Evolutionary conservation across 2,888 invertebrate species (phyloP).

Genomic region (Cyclophora punctaria): DNA sequence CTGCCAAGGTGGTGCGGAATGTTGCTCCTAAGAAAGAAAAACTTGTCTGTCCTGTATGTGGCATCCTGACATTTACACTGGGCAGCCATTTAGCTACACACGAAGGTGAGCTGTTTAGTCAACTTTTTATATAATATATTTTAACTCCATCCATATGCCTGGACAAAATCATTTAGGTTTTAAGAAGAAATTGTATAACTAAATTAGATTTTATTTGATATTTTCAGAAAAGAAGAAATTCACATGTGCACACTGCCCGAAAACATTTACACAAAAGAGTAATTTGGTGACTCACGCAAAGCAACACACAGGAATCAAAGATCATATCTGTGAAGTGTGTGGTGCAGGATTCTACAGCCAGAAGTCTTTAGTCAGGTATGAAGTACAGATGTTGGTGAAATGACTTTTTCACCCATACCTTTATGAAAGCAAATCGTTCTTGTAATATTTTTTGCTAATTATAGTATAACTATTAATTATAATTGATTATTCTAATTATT

Average conservation of each 20-base stretch:
- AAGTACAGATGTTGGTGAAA: background rate
- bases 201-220: too few relatives aligned
- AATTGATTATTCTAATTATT: slow-evolving; percentile 18
- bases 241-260: slow-evolving; percentile 59
- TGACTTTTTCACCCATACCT: background rate
- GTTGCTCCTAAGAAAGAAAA: slow-evolving; percentile 55
- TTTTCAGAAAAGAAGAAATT: slow-evolving; percentile 64
- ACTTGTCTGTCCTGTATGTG: slow-evolving; percentile 68
- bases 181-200: too few relatives aligned
- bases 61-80: slow-evolving; percentile 62
- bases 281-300: slow-evolving; percentile 58
- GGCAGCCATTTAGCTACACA: slow-evolving; percentile 67
- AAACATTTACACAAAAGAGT: slow-evolving; percentile 62
- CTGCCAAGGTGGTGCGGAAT: slow-evolving; percentile 40
- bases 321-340: slow-evolving; percentile 68
- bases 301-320: slow-evolving; percentile 64
- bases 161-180: too few relatives aligned
- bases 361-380: slow-evolving; percentile 65
- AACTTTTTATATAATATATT: slow-evolving; percentile 1
- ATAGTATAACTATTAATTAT: too few relatives aligned
- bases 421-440: too few relatives aligned
- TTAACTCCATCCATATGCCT: too few relatives aligned
- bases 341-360: slow-evolving; percentile 70
- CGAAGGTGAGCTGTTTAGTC: slow-evolving; percentile 44
- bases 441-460: too few relatives aligned